Evolutionary conservation across 35 echinoderm and acorn worm species (phyloP).

Genomic region (Eucidaris tribuloides): DNA sequence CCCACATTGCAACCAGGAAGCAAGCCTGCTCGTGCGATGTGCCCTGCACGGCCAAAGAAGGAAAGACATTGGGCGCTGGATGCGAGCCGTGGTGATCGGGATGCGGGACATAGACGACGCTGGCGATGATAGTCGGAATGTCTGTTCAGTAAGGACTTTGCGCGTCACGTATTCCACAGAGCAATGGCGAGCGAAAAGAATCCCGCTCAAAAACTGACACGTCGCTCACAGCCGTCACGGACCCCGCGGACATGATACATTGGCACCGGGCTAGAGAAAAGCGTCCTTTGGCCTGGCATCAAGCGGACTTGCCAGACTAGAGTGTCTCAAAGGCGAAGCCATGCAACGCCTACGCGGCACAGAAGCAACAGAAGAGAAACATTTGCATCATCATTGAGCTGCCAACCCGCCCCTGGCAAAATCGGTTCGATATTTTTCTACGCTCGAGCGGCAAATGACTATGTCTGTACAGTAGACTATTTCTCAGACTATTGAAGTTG

Average conservation of each 20-base stretch:
- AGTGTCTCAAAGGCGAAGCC: conserved; percentile 33
- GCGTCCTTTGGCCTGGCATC: conserved; percentile 54
- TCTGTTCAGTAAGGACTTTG: conserved; percentile 49
- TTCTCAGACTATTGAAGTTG: conserved; percentile 52
- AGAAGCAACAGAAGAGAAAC: neutral
- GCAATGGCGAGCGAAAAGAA: neutral
- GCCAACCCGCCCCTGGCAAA: conserved; percentile 1
- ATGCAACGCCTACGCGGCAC: conserved; percentile 14
- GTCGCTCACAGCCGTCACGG: conserved; percentile 47
- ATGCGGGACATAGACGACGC: conserved; percentile 28
- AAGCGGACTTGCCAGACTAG: conserved; percentile 44
- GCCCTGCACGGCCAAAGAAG: too few species aligned
- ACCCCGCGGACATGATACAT: too few species aligned
- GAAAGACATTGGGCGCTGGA: too few species aligned
- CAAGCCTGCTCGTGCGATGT: conserved; percentile 22
- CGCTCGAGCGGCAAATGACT: neutral
- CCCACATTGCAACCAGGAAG: neutral
- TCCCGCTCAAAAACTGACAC: conserved; percentile 49
- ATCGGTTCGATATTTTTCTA: conserved; percentile 8
- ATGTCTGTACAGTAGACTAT: conserved; percentile 30
- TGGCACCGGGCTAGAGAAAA: conserved; percentile 44
- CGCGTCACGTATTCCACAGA: conserved; percentile 36
- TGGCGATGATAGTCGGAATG: conserved; percentile 23
- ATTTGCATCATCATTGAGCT: neutral
- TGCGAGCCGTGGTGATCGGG: too few species aligned